A percentile compares a stretch with the other conserved stretches of the same genome.
phyloP scores from a whole-genome alignment of 2,113 vertebrate genomes.

The Lethenteron camtschaticum region DNA sequence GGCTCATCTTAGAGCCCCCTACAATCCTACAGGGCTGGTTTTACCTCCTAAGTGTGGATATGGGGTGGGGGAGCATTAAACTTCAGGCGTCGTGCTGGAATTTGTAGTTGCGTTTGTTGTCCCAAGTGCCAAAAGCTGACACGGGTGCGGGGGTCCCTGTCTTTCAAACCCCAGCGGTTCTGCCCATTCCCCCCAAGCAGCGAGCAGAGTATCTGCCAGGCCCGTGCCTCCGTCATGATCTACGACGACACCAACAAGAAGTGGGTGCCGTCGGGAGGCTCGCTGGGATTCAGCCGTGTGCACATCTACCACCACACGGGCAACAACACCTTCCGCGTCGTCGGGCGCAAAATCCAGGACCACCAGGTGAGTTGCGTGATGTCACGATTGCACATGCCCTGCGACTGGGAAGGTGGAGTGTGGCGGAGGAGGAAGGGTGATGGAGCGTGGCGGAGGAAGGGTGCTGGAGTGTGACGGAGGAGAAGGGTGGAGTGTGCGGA shows the following conservation, averaged over 20 bases:
- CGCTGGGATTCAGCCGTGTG: slow-evolving; percentile 89
- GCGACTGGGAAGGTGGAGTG: not conserved
- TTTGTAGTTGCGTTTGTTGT: too few species aligned
- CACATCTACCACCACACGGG: slow-evolving; percentile 98
- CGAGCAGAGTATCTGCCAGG: slow-evolving; percentile 99
- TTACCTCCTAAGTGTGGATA: too few species aligned
- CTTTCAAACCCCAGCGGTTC: not conserved
- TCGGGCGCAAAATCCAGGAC: slow-evolving; percentile 96
- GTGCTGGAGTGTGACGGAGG: not conserved
- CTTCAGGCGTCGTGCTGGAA: too few species aligned
- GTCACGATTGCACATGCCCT: not conserved
- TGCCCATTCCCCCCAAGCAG: slow-evolving; percentile 24
- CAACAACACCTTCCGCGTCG: slow-evolving; percentile 91
- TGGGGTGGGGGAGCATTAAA: too few species aligned
- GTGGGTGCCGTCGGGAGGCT: slow-evolving; percentile 89
- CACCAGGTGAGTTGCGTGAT: slow-evolving; percentile 42
- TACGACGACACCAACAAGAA: slow-evolving; percentile 98
- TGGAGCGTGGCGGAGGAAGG: not conserved
- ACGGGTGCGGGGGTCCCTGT: too few species aligned
- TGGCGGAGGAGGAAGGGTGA: not conserved
- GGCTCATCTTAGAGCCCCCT: too few species aligned
- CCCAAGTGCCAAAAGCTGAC: too few species aligned
- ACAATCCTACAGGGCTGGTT: too few species aligned
- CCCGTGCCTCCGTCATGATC: slow-evolving; percentile 93
- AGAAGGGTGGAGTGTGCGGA: not conserved